Base-by-base conservation (phyloP, 1,140 invertebrate species). In the Drosophila yakuba region DNA sequence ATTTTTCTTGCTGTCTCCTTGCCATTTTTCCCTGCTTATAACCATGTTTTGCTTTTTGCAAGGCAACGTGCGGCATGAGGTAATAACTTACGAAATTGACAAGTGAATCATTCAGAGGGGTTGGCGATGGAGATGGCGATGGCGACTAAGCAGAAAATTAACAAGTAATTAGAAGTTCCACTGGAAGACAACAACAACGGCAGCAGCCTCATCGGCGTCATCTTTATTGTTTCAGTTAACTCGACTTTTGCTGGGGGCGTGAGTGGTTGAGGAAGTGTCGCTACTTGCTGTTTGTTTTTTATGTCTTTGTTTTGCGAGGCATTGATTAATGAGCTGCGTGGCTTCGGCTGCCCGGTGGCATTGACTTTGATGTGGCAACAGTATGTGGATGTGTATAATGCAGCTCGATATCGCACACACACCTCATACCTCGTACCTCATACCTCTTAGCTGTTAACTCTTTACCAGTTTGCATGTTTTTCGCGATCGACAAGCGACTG, bases 71-170 rank as follows among this genome's bases (percentile, higher is more conserved):
- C 39, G 60, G 48, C 80, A 83, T 84, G 83, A 82, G 82, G 69
- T 83, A 86, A 86, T 86, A 83, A 83, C 77, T 86, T 88, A 83
- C 75, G 72, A 86, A 86, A 86, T 86, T 83, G 83, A 86, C 83
- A 86, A 89, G 83, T 86, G 83, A 86, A 66, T 86, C 83, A 86
- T 60, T 62, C 63, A 45, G 51, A 3, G 36, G 23, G 11, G 12
- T 11, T n/a, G 38, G 36, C 7, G 20, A 45, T 38, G 11, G 36
- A 28, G 38, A 39, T 58, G 55, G 36, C 68, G 38, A 39, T 58
- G 55, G 36, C 68, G 75, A 82, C 57, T 80, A 58, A 79, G 72
- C 72, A 75, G 75, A 67, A 86, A 88, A 86, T 88, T 88, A 88
- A 86, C 79, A 79, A 81, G 79, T 83, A 86, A 88, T 86, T 86